These are phyloP conservation scores for Drosophila hydei DNA, from an alignment of 1,140 invertebrate genomes.

Conservation along the genomic window DNA sequence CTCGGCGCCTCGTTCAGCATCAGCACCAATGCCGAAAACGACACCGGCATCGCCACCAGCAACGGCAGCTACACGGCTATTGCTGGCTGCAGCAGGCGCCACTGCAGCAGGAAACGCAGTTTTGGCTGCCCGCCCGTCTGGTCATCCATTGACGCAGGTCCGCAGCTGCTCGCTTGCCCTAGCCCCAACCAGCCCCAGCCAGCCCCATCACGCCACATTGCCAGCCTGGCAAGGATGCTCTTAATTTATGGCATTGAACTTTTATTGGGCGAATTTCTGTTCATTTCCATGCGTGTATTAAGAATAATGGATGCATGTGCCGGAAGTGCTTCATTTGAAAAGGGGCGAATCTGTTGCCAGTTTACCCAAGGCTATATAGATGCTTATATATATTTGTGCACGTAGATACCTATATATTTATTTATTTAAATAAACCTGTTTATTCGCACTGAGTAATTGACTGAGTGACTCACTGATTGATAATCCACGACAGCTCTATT, in stretches of 20 bases:
- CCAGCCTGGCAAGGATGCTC: slow-evolving; percentile 41
- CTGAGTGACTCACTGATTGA: neutral
- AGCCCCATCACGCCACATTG: neutral
- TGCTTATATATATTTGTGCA: neutral
- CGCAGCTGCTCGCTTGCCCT: slow-evolving; percentile 33
- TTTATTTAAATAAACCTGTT: neutral
- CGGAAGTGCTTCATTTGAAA: slow-evolving; percentile 74
- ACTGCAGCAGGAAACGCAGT: slow-evolving; percentile 38
- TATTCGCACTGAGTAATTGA: too few species aligned
- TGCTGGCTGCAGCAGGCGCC: slow-evolving; percentile 29
- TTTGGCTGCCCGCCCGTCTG: slow-evolving; percentile 55
- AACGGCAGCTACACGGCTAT: neutral
- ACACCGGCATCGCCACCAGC: neutral
- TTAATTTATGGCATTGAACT: slow-evolving; percentile 83
- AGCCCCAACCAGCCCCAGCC: neutral
- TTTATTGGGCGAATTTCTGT: slow-evolving; percentile 82
- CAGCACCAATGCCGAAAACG: neutral
- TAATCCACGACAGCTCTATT: too few species aligned
- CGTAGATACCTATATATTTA: neutral
- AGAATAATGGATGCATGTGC: slow-evolving; percentile 73
- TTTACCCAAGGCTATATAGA: slow-evolving; percentile 11
- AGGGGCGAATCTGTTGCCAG: slow-evolving; percentile 43
- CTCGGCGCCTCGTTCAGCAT: slow-evolving; percentile 30
- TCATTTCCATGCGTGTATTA: slow-evolving; percentile 82
- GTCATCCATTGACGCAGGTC: slow-evolving; percentile 33